phyloP scores from a whole-genome alignment of 2,113 vertebrate genomes.

The Laterallus jamaicensis region DNA sequence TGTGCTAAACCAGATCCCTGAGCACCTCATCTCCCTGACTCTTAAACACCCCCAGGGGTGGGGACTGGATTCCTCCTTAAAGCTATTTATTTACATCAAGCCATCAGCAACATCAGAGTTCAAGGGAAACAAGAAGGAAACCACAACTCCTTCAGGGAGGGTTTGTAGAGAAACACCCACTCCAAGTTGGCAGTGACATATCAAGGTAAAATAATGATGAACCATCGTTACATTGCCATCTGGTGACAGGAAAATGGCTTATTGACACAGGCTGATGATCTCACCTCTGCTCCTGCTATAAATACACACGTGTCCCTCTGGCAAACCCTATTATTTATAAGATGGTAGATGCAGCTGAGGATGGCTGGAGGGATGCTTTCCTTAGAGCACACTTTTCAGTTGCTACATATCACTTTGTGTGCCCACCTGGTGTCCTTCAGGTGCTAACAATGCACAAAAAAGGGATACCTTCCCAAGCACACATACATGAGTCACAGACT shows the following conservation, averaged over 20 bases:
- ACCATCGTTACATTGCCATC: conserved; percentile 15
- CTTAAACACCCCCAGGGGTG: too few relatives aligned
- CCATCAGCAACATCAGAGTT: background rate
- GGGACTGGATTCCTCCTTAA: background rate
- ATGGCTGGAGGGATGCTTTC: background rate
- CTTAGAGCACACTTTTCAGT: background rate
- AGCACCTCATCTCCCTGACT: too few relatives aligned
- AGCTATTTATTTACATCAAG: background rate
- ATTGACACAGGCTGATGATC: background rate
- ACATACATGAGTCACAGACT: too few relatives aligned
- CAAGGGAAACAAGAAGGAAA: background rate
- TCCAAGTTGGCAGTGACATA: background rate
- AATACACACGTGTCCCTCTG: background rate
- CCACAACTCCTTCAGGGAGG: background rate
- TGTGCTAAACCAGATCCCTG: too few relatives aligned
- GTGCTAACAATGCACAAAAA: background rate
- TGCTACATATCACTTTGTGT: background rate
- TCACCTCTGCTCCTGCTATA: background rate
- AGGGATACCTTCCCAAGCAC: fast-evolving
- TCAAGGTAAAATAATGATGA: background rate
- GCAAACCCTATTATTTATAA: background rate
- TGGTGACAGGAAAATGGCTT: background rate
- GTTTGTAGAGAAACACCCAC: background rate
- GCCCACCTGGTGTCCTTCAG: fast-evolving
- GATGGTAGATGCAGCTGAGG: background rate